Base-by-base conservation (phyloP, 2,888 invertebrate species). In the Eupithecia subfuscata region DNA sequence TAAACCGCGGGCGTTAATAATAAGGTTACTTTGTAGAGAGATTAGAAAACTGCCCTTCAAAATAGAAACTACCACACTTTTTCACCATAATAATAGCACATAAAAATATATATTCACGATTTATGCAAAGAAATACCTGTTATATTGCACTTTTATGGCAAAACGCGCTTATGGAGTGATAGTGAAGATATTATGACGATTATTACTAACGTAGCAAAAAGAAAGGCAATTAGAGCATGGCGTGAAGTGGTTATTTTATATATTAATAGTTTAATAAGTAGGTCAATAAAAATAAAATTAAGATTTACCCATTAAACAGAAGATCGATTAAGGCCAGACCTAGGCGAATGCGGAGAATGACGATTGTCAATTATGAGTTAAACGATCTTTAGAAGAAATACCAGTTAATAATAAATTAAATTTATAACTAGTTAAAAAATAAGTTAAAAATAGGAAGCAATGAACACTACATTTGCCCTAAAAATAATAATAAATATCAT, bases 61-160 rank as follows among this genome's bases (percentile, higher is more conserved):
- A 65, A 65, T 65, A 65, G 65, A 65, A 65, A 65, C 65, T n/a
- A 18, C 63, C 25, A 7, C 34, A 14, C 22, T 63, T 14, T 34
- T 64, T 25, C 16, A 30, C n/a, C 34, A 34, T 64, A 64, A 14
- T 63, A 63, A 34, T 37, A 65, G 30, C 30, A 65, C 30, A 65
- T 34, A 65, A 65, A 34, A 65, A 65, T 16, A 30, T 30, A 34
- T 37, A 65, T 65, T 37, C 65, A n/a, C 34, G 34, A 65, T 65
- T 30, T 65, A 65, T 65, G 34, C 18, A n/a, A 37, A 65, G 65
- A 34, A 18, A 30, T 65, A 65, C 34, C 18, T 18, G 0, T 37
- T 37, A 18, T 34, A 65, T 65, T 30, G 65, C 65, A 65, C 1
- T 65, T 34, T 64, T 64, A 64, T 64, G 64, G 64, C 64, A 18